Percentiles rank a stretch among this genome's conserved stretches.
Evolutionary conservation across 2,888 invertebrate genomes (phyloP).

Genomic region (Acanthosepion lycidas): DNA sequence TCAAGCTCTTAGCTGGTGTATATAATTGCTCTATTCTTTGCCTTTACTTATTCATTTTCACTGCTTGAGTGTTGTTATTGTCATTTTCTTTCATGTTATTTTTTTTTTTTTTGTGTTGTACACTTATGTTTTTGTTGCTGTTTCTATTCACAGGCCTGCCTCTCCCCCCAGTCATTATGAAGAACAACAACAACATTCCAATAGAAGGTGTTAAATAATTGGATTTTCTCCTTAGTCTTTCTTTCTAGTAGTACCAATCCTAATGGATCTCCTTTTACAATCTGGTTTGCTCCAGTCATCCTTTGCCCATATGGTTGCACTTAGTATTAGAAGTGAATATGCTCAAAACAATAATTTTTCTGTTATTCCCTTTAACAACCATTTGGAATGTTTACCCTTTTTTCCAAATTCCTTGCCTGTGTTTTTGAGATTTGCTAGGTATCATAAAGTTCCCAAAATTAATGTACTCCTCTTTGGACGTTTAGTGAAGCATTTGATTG

Average conservation of each 20-base stretch:
- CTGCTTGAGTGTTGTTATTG: not conserved
- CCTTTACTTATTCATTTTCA: not conserved
- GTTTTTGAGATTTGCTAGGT: too few species aligned
- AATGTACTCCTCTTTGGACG: too few species aligned
- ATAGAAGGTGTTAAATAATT: constrained; percentile 46
- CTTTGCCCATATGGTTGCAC: too few species aligned
- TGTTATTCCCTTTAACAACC: too few species aligned
- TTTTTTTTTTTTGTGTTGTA: not conserved
- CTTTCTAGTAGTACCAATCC: not conserved
- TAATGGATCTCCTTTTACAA: not conserved
- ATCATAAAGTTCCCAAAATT: too few species aligned
- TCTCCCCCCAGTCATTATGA: not conserved
- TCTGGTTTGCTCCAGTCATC: too few species aligned
- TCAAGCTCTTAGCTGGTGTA: not conserved
- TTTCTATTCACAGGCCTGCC: constrained; percentile 34
- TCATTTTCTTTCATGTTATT: not conserved
- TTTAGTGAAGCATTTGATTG: too few species aligned
- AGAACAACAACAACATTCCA: constrained; percentile 49
- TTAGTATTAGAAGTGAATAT: too few species aligned
- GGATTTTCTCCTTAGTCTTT: not conserved
- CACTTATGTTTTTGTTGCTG: not conserved
- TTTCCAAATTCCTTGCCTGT: too few species aligned
- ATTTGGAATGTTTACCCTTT: too few species aligned
- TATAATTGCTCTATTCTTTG: not conserved
- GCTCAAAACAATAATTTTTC: too few species aligned